Conservation (phyloP, 2,888 invertebrate species). For the Epicampocera succincta region DNA sequence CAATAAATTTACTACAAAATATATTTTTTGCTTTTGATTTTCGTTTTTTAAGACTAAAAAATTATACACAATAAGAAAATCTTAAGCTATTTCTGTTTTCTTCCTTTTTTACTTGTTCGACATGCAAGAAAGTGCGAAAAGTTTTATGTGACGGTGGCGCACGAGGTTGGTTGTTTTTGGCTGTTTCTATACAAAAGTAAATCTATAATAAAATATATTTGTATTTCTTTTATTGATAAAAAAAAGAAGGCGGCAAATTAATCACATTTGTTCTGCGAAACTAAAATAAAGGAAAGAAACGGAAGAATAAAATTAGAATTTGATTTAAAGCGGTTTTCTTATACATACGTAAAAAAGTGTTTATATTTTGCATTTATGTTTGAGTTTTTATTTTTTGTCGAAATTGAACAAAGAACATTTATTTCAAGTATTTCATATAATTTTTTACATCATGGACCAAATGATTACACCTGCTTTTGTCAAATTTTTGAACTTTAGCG, state of each 20-base stretch:
- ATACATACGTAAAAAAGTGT: not conserved
- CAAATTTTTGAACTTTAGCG: too few species aligned
- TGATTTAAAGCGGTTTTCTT: not conserved
- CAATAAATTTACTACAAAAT: constrained; percentile 48
- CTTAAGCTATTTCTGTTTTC: constrained; percentile 29
- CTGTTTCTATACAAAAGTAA: constrained; percentile 55
- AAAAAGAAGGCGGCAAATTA: constrained; percentile 53
- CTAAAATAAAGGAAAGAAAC: constrained; percentile 50
- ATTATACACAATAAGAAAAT: constrained; percentile 46
- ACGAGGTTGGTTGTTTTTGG: constrained; percentile 54
- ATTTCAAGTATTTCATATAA: too few species aligned
- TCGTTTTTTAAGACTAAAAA: constrained; percentile 53
- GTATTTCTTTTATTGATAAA: constrained; percentile 41
- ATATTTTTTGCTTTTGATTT: constrained; percentile 32
- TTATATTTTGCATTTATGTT: not conserved
- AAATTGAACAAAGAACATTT: too few species aligned
- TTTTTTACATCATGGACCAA: too few species aligned
- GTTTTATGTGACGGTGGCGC: constrained; percentile 3
- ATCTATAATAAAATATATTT: constrained; percentile 44
- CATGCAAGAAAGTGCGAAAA: constrained; percentile 41
- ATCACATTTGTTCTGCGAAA: constrained; percentile 60
- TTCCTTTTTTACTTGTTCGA: constrained; percentile 34
- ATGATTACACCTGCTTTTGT: too few species aligned
- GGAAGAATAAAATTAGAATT: constrained; percentile 11
- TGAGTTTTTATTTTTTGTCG: too few species aligned